Conservation (phyloP, 2,888 invertebrate species). For the Biston betularia region DNA sequence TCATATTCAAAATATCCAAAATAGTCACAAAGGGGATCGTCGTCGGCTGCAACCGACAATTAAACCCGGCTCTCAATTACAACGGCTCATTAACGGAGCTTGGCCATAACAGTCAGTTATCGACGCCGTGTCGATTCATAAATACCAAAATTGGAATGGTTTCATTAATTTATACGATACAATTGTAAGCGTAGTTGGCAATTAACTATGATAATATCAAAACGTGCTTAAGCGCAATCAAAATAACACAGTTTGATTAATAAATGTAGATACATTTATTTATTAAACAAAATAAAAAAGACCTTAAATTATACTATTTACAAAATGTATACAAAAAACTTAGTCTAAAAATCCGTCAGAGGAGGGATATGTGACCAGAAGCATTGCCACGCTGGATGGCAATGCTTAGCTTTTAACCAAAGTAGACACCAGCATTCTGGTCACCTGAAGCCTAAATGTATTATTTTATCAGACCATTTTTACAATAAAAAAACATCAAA, state of each 20-base stretch:
- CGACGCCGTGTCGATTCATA: slow-evolving; percentile 43
- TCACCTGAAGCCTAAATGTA: no score
- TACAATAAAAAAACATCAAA: no score
- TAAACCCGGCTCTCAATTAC: slow-evolving; percentile 31
- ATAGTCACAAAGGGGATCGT: slow-evolving; percentile 23
- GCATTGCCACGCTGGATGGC: no score
- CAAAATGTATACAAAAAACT: no score
- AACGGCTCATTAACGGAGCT: slow-evolving; percentile 33
- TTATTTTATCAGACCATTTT: no score
- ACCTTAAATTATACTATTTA: no score
- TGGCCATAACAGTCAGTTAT: slow-evolving; percentile 42
- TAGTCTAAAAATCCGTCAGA: no score
- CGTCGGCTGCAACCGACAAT: slow-evolving; percentile 34
- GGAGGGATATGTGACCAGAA: no score
- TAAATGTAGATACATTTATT: no score
- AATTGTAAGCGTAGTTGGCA: slow-evolving; percentile 24
- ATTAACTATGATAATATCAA: slow-evolving; percentile 31
- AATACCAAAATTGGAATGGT: slow-evolving; percentile 46
- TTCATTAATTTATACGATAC: slow-evolving; percentile 43
- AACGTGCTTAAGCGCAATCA: not conserved
- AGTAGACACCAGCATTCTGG: no score
- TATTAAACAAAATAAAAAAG: no score
- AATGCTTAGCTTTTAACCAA: no score
- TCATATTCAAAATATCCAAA: slow-evolving; percentile 8
- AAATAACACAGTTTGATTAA: not conserved